Conservation (phyloP, 2,888 invertebrate genomes). For the Sylvicola cinctus region DNA sequence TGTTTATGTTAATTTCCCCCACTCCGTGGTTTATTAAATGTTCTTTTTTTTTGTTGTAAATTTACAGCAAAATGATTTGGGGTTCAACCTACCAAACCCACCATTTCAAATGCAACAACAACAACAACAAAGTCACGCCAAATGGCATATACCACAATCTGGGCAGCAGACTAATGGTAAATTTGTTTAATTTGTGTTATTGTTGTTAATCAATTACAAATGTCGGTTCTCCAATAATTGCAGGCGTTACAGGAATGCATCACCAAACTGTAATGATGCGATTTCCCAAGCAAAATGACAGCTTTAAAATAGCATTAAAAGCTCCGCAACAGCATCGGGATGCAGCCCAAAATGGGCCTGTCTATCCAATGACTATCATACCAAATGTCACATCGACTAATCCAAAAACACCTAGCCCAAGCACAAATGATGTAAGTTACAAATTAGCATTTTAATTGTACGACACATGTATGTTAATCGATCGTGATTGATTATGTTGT, state of each 20-base stretch:
- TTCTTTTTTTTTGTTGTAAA: too few relatives aligned
- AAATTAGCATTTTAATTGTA: constrained; percentile 1
- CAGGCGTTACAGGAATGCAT: neutral
- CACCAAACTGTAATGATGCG: constrained; percentile 22
- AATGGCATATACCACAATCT: constrained; percentile 47
- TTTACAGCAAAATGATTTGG: constrained; percentile 17
- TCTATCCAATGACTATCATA: constrained; percentile 16
- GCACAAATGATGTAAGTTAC: constrained; percentile 32
- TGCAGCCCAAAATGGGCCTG: neutral
- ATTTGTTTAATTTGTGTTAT: neutral
- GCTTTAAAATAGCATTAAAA: constrained; percentile 25
- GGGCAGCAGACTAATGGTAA: constrained; percentile 17
- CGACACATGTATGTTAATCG: neutral
- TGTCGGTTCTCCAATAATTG: neutral
- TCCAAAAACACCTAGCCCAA: constrained; percentile 69
- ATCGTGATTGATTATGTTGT: constrained; percentile 4
- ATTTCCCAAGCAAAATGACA: constrained; percentile 19
- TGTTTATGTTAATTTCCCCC: neutral
- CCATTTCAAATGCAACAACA: constrained; percentile 10
- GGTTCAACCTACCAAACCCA: constrained; percentile 24
- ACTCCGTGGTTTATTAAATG: neutral
- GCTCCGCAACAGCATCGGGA: constrained; percentile 20
- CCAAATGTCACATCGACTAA: constrained; percentile 48
- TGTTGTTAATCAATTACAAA: neutral
- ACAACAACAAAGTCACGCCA: constrained; percentile 14